Conservation (phyloP, 2,113 vertebrate genomes). For the Tetraodon nigroviridis region DNA sequence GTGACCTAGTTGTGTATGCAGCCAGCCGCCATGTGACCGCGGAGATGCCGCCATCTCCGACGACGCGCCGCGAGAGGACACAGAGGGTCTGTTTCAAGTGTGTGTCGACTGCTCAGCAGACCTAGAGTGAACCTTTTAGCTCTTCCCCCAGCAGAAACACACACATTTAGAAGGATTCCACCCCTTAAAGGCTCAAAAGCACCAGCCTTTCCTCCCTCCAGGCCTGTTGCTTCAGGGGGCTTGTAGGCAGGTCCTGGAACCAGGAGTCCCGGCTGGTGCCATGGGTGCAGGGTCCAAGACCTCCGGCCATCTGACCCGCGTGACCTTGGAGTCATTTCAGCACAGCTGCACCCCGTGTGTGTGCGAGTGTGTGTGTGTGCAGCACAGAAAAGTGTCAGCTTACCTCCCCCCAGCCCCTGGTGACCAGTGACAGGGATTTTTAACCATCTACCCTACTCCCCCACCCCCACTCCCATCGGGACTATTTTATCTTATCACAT, state of each 20-base stretch:
- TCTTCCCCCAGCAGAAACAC: too few relatives aligned
- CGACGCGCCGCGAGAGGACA: slow-evolving; percentile 39
- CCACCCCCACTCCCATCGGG: too few relatives aligned
- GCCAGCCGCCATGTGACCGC: slow-evolving; percentile 65
- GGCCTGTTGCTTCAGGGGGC: slow-evolving; percentile 17
- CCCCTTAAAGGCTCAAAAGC: not conserved
- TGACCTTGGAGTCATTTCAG: slow-evolving; percentile 20
- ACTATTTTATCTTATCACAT: too few relatives aligned
- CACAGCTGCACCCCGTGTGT: slow-evolving; percentile 10
- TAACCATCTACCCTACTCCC: too few relatives aligned
- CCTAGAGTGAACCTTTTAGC: too few relatives aligned
- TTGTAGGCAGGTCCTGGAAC: not conserved
- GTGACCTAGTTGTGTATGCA: slow-evolving; percentile 61
- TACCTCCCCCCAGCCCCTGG: slow-evolving; percentile 49
- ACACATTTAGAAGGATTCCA: not conserved
- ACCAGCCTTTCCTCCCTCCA: not conserved
- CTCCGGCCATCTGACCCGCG: not conserved
- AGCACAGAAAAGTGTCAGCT: slow-evolving; percentile 38
- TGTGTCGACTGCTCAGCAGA: too few relatives aligned
- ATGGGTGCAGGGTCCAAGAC: slow-evolving; percentile 7
- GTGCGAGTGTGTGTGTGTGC: slow-evolving; percentile 4
- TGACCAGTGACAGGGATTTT: slow-evolving; percentile 44
- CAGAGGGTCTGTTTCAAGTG: slow-evolving; percentile 35
- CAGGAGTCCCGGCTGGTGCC: not conserved
- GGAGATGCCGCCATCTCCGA: slow-evolving; percentile 52